Conservation (phyloP, 2,888 invertebrate genomes). For the Coecobrya sp. region DNA sequence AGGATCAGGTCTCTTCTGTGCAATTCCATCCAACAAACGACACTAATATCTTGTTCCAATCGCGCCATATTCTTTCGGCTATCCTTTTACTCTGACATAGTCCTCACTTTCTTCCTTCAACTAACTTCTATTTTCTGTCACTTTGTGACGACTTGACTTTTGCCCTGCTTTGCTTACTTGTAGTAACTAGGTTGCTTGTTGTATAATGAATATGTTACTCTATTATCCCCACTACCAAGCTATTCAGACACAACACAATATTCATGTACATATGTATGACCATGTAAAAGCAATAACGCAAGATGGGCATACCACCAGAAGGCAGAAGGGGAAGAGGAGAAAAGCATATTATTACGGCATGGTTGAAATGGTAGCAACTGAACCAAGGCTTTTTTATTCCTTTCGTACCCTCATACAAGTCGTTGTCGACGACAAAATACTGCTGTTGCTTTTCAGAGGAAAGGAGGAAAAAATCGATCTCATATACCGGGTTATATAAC, state of each 20-base stretch:
- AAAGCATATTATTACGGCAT: not conserved
- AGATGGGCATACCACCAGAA: not conserved
- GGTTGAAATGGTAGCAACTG: constrained; percentile 38
- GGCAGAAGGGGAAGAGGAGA: constrained; percentile 20
- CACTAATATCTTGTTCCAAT: constrained; percentile 52
- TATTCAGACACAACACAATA: not conserved
- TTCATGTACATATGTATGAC: constrained; percentile 7
- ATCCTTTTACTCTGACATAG: not conserved
- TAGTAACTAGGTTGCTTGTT: not conserved
- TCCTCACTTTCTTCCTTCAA: constrained; percentile 29
- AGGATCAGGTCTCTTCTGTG: constrained; percentile 17
- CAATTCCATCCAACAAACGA: constrained; percentile 27
- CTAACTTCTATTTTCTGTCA: constrained; percentile 37
- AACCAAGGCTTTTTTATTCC: constrained; percentile 41
- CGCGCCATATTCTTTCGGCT: not conserved
- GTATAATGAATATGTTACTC: not conserved
- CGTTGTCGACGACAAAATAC: not conserved
- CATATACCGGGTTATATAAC: not conserved
- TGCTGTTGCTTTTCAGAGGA: constrained; percentile 28
- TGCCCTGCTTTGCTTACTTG: not conserved
- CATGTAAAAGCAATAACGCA: constrained; percentile 20
- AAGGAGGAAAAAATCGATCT: constrained; percentile 49
- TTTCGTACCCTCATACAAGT: constrained; percentile 10
- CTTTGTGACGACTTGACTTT: constrained; percentile 59
- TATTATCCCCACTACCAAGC: not conserved